Conservation (phyloP, 2,797 vertebrate species). For the Enteromius radiatus region DNA sequence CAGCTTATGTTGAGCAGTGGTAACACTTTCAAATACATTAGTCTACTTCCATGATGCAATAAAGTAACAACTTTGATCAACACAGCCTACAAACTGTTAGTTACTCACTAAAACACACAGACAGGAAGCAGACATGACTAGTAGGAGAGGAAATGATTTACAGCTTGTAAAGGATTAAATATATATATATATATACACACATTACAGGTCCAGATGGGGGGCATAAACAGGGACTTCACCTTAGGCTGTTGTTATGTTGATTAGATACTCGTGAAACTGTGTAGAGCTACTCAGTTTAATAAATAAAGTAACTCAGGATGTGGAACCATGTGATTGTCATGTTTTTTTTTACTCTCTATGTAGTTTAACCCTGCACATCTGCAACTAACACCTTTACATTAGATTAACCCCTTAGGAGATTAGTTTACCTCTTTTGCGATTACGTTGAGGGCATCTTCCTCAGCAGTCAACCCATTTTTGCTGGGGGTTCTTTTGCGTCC, state of each 20-base stretch:
- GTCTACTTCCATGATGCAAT: background rate
- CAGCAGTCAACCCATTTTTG: constrained; percentile 86
- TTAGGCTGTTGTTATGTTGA: background rate
- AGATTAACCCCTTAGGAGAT: background rate
- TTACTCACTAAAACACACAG: background rate
- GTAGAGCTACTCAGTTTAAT: background rate
- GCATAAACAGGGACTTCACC: background rate
- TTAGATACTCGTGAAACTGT: background rate
- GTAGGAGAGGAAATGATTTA: constrained; percentile 30
- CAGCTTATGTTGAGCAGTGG: background rate
- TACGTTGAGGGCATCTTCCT: constrained; percentile 91
- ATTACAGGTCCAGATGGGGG: background rate
- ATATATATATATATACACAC: too few species aligned
- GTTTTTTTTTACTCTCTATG: background rate
- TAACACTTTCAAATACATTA: constrained; percentile 9
- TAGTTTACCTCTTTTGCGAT: constrained; percentile 90
- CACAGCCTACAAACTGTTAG: background rate
- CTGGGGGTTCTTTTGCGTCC: constrained; percentile 89
- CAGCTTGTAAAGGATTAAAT: background rate
- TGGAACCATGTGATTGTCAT: constrained; percentile 23
- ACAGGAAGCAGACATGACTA: constrained; percentile 30
- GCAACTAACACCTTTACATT: background rate
- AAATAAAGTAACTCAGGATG: background rate
- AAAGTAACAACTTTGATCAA: background rate
- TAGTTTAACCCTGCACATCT: background rate